Evolutionary conservation across 2,888 invertebrate genomes (phyloP).

Genomic region (Volucella bombylans): DNA sequence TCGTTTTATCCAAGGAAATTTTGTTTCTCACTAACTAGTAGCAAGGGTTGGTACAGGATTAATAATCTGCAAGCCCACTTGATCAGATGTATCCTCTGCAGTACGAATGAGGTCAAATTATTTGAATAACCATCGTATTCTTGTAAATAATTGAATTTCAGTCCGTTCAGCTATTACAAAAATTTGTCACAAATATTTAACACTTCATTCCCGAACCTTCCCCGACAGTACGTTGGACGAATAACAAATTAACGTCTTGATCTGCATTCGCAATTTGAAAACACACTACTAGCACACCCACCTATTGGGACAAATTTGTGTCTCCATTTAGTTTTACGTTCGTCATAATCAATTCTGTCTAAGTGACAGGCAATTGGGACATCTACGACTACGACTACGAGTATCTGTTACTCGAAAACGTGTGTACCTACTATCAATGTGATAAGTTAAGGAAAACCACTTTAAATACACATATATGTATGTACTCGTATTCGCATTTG

Average conservation of each 20-base stretch:
- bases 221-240: conserved; percentile 29
- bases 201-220: conserved; percentile 40
- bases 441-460: conserved; percentile 26
- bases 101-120: too few relatives aligned
- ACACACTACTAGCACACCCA: conserved; percentile 65
- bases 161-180: too few relatives aligned
- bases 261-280: conserved; percentile 51
- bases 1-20: too few relatives aligned
- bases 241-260: conserved; percentile 48
- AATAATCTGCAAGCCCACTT: too few relatives aligned
- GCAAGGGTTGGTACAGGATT: too few relatives aligned
- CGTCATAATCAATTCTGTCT: conserved; percentile 57
- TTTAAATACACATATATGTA: conserved; percentile 1
- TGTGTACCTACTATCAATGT: conserved; percentile 11
- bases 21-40: too few relatives aligned
- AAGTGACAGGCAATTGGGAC: conserved; percentile 59
- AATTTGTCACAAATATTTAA: too few relatives aligned
- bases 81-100: too few relatives aligned
- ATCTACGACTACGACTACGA: conserved; percentile 25
- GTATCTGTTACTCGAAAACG: conserved; percentile 35
- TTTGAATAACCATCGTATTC: too few relatives aligned
- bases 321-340: conserved; percentile 20
- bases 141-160: too few relatives aligned
- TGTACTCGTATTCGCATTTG: background rate
- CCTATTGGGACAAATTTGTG: conserved; percentile 38